These are phyloP conservation scores for Bibio marci DNA, from an alignment of 2,888 invertebrate species.

Conservation along the genomic window DNA sequence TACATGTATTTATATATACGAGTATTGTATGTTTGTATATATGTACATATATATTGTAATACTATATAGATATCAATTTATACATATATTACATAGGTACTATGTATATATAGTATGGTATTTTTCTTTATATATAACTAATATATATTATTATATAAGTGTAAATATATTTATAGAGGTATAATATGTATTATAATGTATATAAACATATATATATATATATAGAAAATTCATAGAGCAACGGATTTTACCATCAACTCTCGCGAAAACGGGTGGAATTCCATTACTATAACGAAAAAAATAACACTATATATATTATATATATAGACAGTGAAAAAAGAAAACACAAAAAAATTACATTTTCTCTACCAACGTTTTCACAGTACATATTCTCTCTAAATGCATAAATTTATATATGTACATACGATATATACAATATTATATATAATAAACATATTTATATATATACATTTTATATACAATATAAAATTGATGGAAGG, in stretches of 20 bases:
- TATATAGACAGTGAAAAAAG: background rate
- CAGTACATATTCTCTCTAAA: no score
- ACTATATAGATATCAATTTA: no score
- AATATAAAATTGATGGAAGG: background rate
- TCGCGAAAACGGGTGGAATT: conserved; percentile 4
- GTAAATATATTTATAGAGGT: background rate
- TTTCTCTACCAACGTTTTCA: no score
- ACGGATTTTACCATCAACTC: conserved; percentile 4
- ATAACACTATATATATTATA: background rate
- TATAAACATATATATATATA: background rate
- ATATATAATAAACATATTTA: background rate
- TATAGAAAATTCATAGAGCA: background rate
- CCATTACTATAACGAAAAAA: conserved; percentile 1
- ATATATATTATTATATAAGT: background rate
- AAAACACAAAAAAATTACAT: no score
- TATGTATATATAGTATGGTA: background rate
- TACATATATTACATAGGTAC: no score
- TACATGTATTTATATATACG: no score
- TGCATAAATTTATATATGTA: no score
- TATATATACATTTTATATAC: no score
- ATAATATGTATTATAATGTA: background rate
- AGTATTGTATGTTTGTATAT: no score
- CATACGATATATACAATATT: no score
- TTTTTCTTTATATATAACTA: no score
- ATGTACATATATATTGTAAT: no score